A percentile compares a stretch with the other conserved stretches of the same genome.
phyloP scores from a whole-genome alignment of 2,888 invertebrate species.

The Nephrotoma flavescens region DNA sequence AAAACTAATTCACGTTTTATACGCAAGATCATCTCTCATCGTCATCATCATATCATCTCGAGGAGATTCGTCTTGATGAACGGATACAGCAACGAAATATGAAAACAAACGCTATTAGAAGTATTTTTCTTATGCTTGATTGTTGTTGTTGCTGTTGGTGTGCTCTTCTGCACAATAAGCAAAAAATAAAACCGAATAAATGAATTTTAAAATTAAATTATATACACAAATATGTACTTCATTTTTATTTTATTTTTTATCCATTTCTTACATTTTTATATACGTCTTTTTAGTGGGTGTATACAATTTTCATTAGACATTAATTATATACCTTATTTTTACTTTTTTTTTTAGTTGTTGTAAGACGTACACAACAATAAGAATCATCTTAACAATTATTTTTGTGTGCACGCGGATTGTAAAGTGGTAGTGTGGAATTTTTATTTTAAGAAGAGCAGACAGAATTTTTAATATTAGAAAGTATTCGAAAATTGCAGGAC shows the following conservation, averaged over 20 bases:
- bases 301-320: conserved; percentile 4
- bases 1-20: neutral
- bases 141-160: neutral
- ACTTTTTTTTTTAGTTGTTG: neutral
- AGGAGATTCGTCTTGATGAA: neutral
- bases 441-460: too few species aligned
- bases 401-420: neutral
- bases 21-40: neutral
- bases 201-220: neutral
- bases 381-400: neutral
- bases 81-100: neutral
- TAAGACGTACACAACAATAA: neutral
- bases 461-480: too few species aligned
- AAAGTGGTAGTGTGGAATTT: neutral
- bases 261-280: neutral
- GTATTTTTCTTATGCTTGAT: neutral
- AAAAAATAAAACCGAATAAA: neutral
- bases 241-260: neutral
- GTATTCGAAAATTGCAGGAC: too few species aligned
- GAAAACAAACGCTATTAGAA: neutral
- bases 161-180: neutral
- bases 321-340: conserved; percentile 1
- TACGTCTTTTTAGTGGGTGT: neutral
- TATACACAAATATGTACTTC: neutral
- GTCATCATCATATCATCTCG: neutral